Evolutionary conservation across 2,113 vertebrate genomes (phyloP).

Genomic region (Cichladusa arquata): DNA sequence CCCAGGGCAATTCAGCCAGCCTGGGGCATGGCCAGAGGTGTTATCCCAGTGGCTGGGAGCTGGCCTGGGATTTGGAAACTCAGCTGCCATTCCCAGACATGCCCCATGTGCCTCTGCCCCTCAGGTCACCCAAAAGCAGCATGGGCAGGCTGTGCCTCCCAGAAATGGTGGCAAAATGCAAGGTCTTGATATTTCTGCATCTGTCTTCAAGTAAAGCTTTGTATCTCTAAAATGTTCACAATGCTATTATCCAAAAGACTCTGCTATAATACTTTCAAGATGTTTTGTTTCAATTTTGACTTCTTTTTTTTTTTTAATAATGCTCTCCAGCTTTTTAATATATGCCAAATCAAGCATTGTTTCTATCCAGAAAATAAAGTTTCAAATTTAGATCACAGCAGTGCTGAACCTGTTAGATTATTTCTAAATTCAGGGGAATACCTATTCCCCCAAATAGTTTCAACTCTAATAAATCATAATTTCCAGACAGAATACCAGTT

Average conservation of each 20-base stretch:
- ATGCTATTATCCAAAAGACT: slow-evolving; percentile 24
- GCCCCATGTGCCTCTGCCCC: neutral
- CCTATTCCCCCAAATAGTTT: neutral
- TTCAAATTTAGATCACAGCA: slow-evolving; percentile 19
- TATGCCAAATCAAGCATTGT: slow-evolving; percentile 2
- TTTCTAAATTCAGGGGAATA: neutral
- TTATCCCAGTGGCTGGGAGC: neutral
- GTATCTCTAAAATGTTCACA: neutral
- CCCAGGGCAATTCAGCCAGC: rapidly evolving
- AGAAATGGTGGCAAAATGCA: neutral
- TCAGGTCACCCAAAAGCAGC: neutral
- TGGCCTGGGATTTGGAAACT: neutral
- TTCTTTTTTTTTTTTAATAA: neutral
- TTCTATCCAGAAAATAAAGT: slow-evolving; percentile 3
- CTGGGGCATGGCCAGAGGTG: neutral
- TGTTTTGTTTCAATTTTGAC: slow-evolving; percentile 9
- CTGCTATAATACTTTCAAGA: slow-evolving; percentile 54
- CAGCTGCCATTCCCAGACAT: neutral
- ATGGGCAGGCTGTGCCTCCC: neutral
- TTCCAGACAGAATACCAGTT: neutral
- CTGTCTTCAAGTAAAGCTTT: slow-evolving; percentile 33
- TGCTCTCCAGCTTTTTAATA: slow-evolving; percentile 30
- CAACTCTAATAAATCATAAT: neutral
- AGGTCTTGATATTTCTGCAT: neutral
- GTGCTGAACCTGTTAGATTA: neutral